phyloP scores from a whole-genome alignment of 2,113 vertebrate genomes.

The Platysteira castanea region DNA sequence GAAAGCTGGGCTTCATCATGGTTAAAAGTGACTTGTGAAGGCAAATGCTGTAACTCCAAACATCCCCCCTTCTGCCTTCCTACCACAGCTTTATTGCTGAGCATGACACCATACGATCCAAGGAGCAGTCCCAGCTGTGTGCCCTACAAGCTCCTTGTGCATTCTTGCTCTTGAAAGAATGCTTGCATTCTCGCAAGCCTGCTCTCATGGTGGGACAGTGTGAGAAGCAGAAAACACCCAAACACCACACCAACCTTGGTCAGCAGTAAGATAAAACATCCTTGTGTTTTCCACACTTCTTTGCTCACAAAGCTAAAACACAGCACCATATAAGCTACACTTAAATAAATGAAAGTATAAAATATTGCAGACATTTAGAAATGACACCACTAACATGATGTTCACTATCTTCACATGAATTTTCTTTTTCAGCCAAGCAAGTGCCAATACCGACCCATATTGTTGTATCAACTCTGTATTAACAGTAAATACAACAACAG shows the following conservation, averaged over 20 bases:
- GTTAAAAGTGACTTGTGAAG: background rate
- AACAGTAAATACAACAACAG: background rate
- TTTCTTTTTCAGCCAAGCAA: background rate
- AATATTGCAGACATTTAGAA: background rate
- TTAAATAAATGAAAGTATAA: background rate
- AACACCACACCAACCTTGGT: background rate
- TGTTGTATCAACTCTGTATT: background rate
- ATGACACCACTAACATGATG: background rate
- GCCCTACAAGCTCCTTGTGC: background rate
- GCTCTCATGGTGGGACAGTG: no score
- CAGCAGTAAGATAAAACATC: background rate
- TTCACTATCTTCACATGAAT: background rate
- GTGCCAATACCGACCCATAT: background rate
- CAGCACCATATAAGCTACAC: background rate
- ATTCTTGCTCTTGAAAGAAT: no score
- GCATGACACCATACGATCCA: background rate
- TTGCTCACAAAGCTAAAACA: background rate
- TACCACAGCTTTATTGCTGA: background rate
- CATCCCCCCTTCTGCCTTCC: rapidly evolving
- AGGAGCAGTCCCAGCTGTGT: background rate
- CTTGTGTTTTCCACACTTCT: background rate
- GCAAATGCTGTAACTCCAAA: background rate
- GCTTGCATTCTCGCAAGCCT: no score
- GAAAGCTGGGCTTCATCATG: background rate
- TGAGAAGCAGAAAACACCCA: background rate